Evolutionary conservation across 1,140 invertebrate genomes (phyloP), one percentile per base, ranked within the genome.

Genomic region (Psilanteris sp.): DNA sequence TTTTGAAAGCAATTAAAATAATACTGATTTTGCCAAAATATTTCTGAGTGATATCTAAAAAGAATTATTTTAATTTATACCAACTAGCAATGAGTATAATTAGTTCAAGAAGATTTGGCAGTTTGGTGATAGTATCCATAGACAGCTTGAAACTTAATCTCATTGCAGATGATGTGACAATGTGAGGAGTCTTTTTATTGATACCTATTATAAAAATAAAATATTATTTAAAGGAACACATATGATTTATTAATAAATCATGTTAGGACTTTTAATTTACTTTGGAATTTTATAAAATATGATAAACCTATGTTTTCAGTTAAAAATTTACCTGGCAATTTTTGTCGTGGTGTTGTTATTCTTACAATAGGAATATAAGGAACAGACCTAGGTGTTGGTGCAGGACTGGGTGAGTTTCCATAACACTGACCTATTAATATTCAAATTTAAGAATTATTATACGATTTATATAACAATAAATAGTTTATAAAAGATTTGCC

Each of bases 351-450:
- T 9, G 55, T 71, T 3, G 67, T 48, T 48, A 57, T 64, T 72
- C 34, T 54, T 41, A 55, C 39, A 43, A 55, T 54, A 4, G 67
- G 55, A 24, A 57, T 18, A 48, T 57, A 57, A 26, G 68, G 43
- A 44, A 55, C 24, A 14, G 68, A 41, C 64, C 29, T 57, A 18
- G 83, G 83, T 18, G 85, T 86, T 27, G 87, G 87, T 0, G 86
- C 87, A 24, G 87, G 86, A 80, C 87, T 88, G 27, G 87, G 83
- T 6, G 84, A 87, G 67, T 86, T 86, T n/a, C 85, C 86, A 37
- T 87, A 87, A 80, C 87, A 88, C 43, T 87, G 86, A 37, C 87
- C 87, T 88, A 77, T n/a, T n/a, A n/a, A n/a, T n/a, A n/a, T n/a
- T n/a, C n/a, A n/a, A n/a, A n/a, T n/a, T n/a, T n/a, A n/a, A n/a